Conservation (phyloP, 2,888 invertebrate genomes). For the Theodoxus fluviatilis region DNA sequence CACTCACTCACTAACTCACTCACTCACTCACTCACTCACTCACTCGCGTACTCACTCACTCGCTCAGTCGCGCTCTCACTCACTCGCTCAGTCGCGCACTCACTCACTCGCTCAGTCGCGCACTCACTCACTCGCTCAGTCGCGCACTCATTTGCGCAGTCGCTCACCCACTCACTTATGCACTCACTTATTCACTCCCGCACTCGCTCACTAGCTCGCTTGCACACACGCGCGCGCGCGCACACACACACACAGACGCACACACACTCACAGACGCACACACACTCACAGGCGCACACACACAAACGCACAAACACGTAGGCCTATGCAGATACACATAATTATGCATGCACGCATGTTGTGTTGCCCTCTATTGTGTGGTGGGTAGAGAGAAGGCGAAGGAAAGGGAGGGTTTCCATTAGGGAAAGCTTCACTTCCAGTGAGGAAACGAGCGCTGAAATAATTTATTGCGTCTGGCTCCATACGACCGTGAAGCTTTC, state of each 20-base stretch:
- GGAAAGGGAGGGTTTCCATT: too few relatives aligned
- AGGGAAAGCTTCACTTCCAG: too few relatives aligned
- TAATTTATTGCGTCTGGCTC: too few relatives aligned
- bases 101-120: slow-evolving; percentile 7
- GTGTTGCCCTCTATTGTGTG: background rate
- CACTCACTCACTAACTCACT: background rate
- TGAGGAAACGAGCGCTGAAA: too few relatives aligned
- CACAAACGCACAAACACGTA: background rate
- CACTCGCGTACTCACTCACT: slow-evolving; percentile 9
- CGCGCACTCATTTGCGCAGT: background rate
- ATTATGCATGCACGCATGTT: background rate
- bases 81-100: slow-evolving; percentile 9
- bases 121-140: background rate
- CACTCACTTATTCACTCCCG: background rate
- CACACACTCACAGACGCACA: slow-evolving; percentile 10
- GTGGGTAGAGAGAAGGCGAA: background rate
- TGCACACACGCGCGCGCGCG: slow-evolving; percentile 1
- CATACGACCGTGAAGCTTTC: too few relatives aligned
- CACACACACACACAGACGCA: slow-evolving; percentile 7
- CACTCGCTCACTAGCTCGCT: background rate
- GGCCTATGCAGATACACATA: background rate
- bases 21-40: slow-evolving; percentile 15
- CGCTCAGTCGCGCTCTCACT: background rate
- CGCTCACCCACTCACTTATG: background rate
- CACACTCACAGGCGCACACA: background rate